Percentiles rank a stretch among this genome's conserved stretches.
Evolutionary conservation across 2,888 invertebrate genomes (phyloP).

Genomic region (Drosophila birchii): DNA sequence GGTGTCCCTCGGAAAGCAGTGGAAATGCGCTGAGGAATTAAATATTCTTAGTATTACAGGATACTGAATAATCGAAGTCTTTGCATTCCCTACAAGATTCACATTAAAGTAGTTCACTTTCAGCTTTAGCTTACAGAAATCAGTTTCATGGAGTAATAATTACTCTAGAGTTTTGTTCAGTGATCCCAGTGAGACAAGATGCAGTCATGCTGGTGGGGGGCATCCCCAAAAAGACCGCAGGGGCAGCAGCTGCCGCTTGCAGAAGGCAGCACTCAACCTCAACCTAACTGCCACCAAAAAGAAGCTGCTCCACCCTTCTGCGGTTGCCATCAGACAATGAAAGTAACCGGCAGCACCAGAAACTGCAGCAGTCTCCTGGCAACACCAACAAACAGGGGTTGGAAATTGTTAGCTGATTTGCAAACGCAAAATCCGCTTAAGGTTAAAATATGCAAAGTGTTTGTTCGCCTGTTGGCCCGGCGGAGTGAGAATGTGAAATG

Average conservation of each 20-base stretch:
- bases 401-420: conserved; percentile 52
- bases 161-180: conserved; percentile 1
- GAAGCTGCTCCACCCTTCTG: conserved; percentile 26
- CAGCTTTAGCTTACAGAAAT: neutral
- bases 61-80: neutral
- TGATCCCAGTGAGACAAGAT: neutral
- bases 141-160: neutral
- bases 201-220: neutral
- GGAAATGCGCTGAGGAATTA: conserved; percentile 3
- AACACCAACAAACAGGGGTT: conserved; percentile 9
- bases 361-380: conserved; percentile 2
- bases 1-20: conserved; percentile 3
- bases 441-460: conserved; percentile 57
- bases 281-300: conserved; percentile 17
- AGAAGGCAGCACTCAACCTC: conserved; percentile 5
- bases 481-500: conserved; percentile 42
- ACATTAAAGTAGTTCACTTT: neutral
- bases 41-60: neutral
- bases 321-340: conserved; percentile 32
- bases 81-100: neutral
- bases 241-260: conserved; percentile 24
- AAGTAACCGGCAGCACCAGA: conserved; percentile 23
- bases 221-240: conserved; percentile 3
- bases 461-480: conserved; percentile 32
- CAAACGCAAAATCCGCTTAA: conserved; percentile 55